Base-by-base conservation (phyloP, 2,797 vertebrate genomes). In the Rallus crepitans region DNA sequence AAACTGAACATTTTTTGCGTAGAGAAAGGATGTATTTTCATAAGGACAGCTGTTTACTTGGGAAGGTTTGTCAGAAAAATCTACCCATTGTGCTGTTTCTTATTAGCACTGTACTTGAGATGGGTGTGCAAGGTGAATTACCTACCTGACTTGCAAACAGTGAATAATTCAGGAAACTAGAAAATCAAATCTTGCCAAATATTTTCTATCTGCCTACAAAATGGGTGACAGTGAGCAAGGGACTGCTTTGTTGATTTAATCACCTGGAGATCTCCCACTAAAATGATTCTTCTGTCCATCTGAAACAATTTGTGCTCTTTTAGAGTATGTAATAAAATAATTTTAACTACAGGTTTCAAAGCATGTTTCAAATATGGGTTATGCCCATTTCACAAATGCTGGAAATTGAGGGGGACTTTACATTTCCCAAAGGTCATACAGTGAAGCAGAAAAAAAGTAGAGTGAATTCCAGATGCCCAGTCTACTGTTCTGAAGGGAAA, bases 141-240 rank as follows among this genome's bases (percentile, higher is more conserved):
- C 79, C 77, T 78, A 6, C 61, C 71, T 89, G 87, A 68, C 50
- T 83, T 75, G 76, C 45, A 75, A 93, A 68, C 50, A 79, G 24
- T 79, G 59, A 94, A 93, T 93, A 96, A 89, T 95, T 81, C 55
- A 66, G 76, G 82, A 75, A 96, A 19, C 19, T n/a, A 76, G 55
- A 73, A 89, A 86, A 35, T 83, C 55, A 71, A 65, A 76, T 88
- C 85, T 89, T 82, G 59, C 35, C n/a, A 56, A 71, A 55, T 87
- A 24, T 37, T 76, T 93, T 65, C 37, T 89, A 1, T n/a, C 55
- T 90, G 55, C 28, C 33, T 92, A 47, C n/a, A 31, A 39, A 87
- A 50, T 9, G 75, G 63, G 30, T 0, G 18, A 45, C 8, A 15
- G 23, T 21, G 50, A 91, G 52, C 50, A 73, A 27, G 45, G 25